A percentile compares a stretch with the other conserved stretches of the same genome.
Conservation (phyloP, 1,140 invertebrate species). For the Lucilia cuprina region DNA sequence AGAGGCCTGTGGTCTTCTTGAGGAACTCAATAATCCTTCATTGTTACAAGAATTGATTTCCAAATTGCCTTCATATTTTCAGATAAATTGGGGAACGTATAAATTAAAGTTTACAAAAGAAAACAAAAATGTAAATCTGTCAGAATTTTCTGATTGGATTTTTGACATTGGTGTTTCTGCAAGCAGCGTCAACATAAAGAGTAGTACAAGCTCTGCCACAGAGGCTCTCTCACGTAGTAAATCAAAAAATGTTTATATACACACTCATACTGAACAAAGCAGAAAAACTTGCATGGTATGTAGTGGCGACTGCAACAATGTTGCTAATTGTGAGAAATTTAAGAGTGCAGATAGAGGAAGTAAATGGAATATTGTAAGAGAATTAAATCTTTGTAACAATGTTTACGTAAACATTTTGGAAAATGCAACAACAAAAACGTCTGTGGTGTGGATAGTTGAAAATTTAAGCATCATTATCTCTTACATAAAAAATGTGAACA, state of each 20-base stretch:
- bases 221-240: neutral
- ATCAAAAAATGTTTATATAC: neutral
- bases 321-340: neutral
- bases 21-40: neutral
- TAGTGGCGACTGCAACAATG: neutral
- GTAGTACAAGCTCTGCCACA: neutral
- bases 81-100: neutral
- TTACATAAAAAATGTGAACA: neutral
- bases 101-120: neutral
- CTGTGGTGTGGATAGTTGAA: neutral
- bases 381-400: neutral
- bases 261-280: neutral
- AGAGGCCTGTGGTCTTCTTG: neutral
- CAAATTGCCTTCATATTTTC: neutral
- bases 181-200: constrained; percentile 17
- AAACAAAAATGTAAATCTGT: neutral
- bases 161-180: constrained; percentile 22
- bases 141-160: constrained; percentile 13
- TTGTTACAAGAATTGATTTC: neutral
- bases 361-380: neutral
- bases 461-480: constrained; percentile 4
- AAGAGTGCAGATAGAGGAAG: neutral
- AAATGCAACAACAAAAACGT: neutral
- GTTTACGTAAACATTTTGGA: constrained; percentile 20
- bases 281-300: neutral